These are phyloP conservation scores for Pogona vitticeps DNA, from an alignment of 2,113 vertebrate species.

Conservation along the genomic window DNA sequence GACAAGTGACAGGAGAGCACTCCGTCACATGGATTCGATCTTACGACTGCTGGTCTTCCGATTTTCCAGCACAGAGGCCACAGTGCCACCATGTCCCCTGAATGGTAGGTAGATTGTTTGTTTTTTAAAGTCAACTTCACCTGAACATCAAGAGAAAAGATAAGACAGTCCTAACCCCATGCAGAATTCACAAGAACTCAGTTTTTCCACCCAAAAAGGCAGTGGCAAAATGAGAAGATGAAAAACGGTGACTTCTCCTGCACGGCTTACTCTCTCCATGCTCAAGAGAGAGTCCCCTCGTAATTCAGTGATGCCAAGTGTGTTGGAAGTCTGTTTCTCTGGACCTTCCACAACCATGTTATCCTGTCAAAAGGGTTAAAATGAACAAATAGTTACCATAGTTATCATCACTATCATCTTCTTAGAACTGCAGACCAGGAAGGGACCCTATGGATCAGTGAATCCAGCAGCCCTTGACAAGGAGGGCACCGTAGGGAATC, in stretches of 20 bases:
- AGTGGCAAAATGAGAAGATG: background rate
- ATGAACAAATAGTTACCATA: background rate
- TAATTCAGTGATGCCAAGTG: constrained; percentile 34
- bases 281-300: background rate
- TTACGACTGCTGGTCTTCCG: no score
- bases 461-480: no score
- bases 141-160: constrained; percentile 36
- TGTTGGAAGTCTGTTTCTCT: background rate
- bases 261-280: background rate
- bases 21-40: no score
- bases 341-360: constrained; percentile 15
- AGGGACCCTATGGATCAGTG: no score
- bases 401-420: no score
- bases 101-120: background rate
- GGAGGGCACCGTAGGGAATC: no score
- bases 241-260: background rate
- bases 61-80: no score
- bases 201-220: background rate
- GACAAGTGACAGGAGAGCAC: no score
- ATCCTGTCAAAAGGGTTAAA: constrained; percentile 27
- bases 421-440: no score
- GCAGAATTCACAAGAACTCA: background rate
- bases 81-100: no score
- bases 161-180: background rate
- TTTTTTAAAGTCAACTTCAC: constrained; percentile 20